Base-by-base conservation (phyloP, 1,140 invertebrate species). In the Drosophila nikananu region DNA sequence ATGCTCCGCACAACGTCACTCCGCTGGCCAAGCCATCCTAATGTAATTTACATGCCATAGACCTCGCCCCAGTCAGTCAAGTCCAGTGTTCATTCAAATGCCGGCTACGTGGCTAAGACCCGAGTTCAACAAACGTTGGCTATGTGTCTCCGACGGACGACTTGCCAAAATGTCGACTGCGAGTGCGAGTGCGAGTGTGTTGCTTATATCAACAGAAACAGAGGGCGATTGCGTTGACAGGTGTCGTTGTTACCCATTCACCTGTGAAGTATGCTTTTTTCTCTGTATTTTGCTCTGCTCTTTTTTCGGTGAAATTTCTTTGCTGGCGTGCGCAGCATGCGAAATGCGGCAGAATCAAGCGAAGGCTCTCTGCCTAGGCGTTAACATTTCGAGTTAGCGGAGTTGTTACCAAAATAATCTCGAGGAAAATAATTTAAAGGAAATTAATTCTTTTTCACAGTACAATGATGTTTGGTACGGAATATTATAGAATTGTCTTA, bases 41-140 rank as follows among this genome's bases (percentile, higher is more conserved):
- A 80, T 86, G 75, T 76, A 77, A 90, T 89, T 89, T 89, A 84
- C 84, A 90, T 90, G 86, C 84, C 84, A 75, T 66, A 89, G 84
- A 89, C 86, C 86, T 79, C 84, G 81, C 73, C 81, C 81, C 84
- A 81, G 81, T 63, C 84, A 78, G 73, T 65, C 81, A 51, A 59
- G 70, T 44, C 77, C 77, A 74, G 49, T 76, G 51, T 51, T 57
- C 76, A 89, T 87, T 87, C 51, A 72, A 89, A 81, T 87, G 84
- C 84, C 55, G 42, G 62, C 65, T 46, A 68, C 84, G 77, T 84
- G 77, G 65, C 44, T 63, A 81, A 39, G 42, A 39, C 51, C 1
- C 1, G 57, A 58, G 84, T 84, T 89, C 84, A 89, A 89, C 77
- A 89, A 73, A 89, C 86, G 65, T 49, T 59, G 17, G 35, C 49